Conservation (phyloP, 2,888 invertebrate species). For the Polydrusus tereticollis region DNA sequence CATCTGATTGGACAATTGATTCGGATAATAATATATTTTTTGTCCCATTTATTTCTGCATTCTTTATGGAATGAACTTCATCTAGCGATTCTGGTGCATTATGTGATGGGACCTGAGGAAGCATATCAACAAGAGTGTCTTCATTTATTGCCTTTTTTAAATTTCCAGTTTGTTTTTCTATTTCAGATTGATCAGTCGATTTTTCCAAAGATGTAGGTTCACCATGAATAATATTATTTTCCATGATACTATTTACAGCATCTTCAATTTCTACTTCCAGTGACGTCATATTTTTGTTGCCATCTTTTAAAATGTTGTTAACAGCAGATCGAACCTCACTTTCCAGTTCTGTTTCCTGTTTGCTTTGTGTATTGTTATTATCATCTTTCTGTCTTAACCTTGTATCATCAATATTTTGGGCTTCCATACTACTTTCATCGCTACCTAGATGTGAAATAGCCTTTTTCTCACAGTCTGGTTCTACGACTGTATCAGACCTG, state of each 20-base stretch:
- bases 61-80: background rate
- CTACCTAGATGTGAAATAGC: slow-evolving; percentile 21
- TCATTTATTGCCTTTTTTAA: background rate
- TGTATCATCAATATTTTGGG: background rate
- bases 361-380: slow-evolving; percentile 47
- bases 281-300: slow-evolving; percentile 14
- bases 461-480: slow-evolving; percentile 47
- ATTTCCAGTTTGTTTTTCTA: background rate
- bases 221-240: slow-evolving; percentile 4
- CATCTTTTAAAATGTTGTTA: slow-evolving; percentile 8
- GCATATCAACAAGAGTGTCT: slow-evolving; percentile 15
- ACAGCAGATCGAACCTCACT: slow-evolving; percentile 31
- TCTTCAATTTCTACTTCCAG: slow-evolving; percentile 33
- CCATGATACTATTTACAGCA: slow-evolving; percentile 28
- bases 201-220: too few relatives aligned
- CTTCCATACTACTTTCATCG: background rate
- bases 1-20: background rate
- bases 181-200: background rate
- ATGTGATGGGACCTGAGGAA: slow-evolving; percentile 28
- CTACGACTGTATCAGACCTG: slow-evolving; percentile 48
- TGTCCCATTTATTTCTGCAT: background rate
- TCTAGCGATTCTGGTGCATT: background rate
- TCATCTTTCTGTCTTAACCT: slow-evolving; percentile 20
- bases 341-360: slow-evolving; percentile 38
- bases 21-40: background rate